These are phyloP conservation scores for Protodeltote pygarga DNA, from an alignment of 2,888 invertebrate genomes.

Conservation along the genomic window DNA sequence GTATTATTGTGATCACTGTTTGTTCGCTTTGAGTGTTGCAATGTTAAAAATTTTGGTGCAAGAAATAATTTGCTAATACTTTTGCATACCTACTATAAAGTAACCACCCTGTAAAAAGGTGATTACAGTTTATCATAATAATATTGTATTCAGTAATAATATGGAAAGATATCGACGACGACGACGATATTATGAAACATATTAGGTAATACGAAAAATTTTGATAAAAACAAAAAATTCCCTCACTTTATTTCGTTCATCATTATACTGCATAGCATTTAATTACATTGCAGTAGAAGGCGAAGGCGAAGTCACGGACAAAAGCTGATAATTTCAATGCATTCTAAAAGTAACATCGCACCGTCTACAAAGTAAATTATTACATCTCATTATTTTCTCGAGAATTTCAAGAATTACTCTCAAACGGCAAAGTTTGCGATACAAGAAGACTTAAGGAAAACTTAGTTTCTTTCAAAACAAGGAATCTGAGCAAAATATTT, in stretches of 20 bases:
- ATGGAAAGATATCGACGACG: no score
- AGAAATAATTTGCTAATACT: no score
- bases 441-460: conserved; percentile 39
- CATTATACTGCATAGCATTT: no score
- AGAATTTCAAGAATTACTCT: conserved; percentile 40
- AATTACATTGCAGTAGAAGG: no score
- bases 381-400: conserved; percentile 30
- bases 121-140: no score
- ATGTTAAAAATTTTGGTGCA: no score
- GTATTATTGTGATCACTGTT: conserved; percentile 10
- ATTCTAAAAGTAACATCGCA: no score
- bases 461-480: conserved; percentile 31
- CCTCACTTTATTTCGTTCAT: not conserved
- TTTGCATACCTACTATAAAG: no score
- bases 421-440: conserved; percentile 32
- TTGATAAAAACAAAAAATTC: not conserved
- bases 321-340: not conserved
- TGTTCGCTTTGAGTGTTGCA: not conserved
- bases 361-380: no score
- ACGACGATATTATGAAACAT: no score
- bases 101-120: no score
- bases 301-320: not conserved
- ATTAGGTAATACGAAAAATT: conserved; percentile 8
- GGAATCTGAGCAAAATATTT: conserved; percentile 43
- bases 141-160: no score